Percentiles rank a stretch among this genome's conserved stretches.
phyloP scores from a whole-genome alignment of 2,888 invertebrate genomes.

The Acanthosepion esculentum region DNA sequence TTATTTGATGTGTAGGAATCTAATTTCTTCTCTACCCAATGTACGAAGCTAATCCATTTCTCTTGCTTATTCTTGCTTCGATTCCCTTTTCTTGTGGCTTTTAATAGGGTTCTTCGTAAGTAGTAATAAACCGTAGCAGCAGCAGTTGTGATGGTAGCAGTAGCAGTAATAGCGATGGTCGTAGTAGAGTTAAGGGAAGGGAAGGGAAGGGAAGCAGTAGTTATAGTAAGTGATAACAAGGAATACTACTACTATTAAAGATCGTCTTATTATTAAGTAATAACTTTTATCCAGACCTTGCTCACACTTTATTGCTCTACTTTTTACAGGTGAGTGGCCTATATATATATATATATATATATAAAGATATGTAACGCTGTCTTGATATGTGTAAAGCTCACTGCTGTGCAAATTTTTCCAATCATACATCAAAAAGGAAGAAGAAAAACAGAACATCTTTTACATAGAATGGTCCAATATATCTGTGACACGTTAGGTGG shows the following conservation, averaged over 20 bases:
- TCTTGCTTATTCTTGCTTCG: background rate
- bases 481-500: background rate
- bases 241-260: background rate
- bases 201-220: background rate
- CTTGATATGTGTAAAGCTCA: background rate
- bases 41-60: background rate
- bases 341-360: background rate
- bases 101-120: background rate
- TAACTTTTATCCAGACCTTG: conserved; percentile 33
- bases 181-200: background rate
- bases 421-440: background rate
- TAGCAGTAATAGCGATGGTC: background rate
- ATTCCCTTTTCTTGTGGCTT: background rate
- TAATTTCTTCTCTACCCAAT: background rate
- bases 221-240: background rate
- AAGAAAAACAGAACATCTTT: background rate
- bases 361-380: background rate
- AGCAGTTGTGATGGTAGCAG: conserved; percentile 4
- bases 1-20: background rate
- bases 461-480: background rate
- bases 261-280: conserved; percentile 33
- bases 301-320: background rate
- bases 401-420: background rate
- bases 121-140: background rate
- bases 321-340: conserved; percentile 21